A percentile compares a stretch with the other conserved stretches of the same genome.
phyloP scores from a whole-genome alignment of 2,888 invertebrate genomes.

The Lasioglossum villosulum region DNA sequence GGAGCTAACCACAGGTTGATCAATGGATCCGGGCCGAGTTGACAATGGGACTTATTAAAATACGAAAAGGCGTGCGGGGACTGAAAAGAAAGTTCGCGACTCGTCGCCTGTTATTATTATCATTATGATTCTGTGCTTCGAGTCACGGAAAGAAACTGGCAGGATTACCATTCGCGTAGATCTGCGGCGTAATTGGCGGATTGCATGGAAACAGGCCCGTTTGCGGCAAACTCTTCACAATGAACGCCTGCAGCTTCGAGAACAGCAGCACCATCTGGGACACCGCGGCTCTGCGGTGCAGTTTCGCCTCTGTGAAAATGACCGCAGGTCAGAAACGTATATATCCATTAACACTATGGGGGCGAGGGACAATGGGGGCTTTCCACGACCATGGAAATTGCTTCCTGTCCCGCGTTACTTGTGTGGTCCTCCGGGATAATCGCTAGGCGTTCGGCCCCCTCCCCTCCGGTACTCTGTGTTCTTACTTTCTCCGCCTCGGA shows the following conservation, averaged over 20 bases:
- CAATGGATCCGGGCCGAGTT: not conserved
- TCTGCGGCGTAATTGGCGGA: slow-evolving; percentile 88
- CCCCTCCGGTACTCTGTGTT: not conserved
- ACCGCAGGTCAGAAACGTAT: slow-evolving; percentile 49
- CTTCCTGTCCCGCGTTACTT: slow-evolving; percentile 51
- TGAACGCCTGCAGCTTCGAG: slow-evolving; percentile 88
- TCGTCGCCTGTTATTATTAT: not conserved
- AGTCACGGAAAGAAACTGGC: not conserved
- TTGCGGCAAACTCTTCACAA: slow-evolving; percentile 87
- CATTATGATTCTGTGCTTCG: not conserved
- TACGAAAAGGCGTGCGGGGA: not conserved
- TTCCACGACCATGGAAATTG: slow-evolving; percentile 56
- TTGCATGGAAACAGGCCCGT: slow-evolving; percentile 87
- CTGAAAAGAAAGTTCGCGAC: not conserved
- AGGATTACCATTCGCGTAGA: slow-evolving; percentile 88
- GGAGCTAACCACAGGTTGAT: not conserved
- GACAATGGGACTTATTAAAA: slow-evolving; percentile 11
- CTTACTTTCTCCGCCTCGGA: slow-evolving; percentile 3
- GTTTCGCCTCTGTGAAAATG: slow-evolving; percentile 78
- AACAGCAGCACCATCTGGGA: slow-evolving; percentile 89
- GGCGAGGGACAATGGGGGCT: slow-evolving; percentile 48
- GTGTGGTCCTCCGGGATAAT: slow-evolving; percentile 61
- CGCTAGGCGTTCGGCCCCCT: not conserved
- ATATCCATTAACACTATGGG: slow-evolving; percentile 47
- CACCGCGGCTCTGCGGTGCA: slow-evolving; percentile 83